Percentiles rank a stretch among this genome's conserved stretches.
Evolutionary conservation across 2,888 invertebrate genomes (phyloP).

Genomic region (Xanthorhoe designata): DNA sequence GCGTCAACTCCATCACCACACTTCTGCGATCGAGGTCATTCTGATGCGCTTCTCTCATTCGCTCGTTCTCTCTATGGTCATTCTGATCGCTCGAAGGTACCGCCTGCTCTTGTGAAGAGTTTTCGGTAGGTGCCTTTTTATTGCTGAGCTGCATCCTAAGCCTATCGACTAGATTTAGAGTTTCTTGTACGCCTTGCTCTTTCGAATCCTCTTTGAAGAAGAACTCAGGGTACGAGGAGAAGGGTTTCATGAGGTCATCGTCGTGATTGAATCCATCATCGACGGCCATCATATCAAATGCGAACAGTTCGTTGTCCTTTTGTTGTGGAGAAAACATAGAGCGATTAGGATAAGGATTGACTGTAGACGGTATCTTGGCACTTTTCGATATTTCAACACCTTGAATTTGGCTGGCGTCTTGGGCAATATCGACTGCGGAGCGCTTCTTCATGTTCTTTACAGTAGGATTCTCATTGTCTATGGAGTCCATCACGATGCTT

Average conservation of each 20-base stretch:
- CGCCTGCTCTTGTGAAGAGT: conserved; percentile 71
- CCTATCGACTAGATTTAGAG: conserved; percentile 93
- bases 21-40: conserved; percentile 12
- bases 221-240: conserved; percentile 88
- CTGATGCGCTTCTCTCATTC: conserved; percentile 21
- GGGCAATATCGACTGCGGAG: conserved; percentile 67
- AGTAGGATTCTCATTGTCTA: conserved; percentile 67
- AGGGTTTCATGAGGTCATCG: conserved; percentile 88
- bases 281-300: conserved; percentile 87
- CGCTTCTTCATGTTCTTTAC: conserved; percentile 65
- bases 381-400: conserved; percentile 79
- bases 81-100: conserved; percentile 55
- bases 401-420: conserved; percentile 77
- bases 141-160: conserved; percentile 89
- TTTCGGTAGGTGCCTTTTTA: conserved; percentile 86
- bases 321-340: conserved; percentile 91
- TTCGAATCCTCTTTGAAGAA: conserved; percentile 92
- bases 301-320: conserved; percentile 87
- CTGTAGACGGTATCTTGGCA: conserved; percentile 77
- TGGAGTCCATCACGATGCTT: conserved; percentile 66
- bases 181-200: conserved; percentile 92
- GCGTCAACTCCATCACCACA: conserved; percentile 14
- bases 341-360: conserved; percentile 80
- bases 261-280: conserved; percentile 89
- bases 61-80: conserved; percentile 55